These are phyloP conservation scores for Luffia ferchaultella DNA, from an alignment of 2,888 invertebrate genomes.

Conservation along the genomic window DNA sequence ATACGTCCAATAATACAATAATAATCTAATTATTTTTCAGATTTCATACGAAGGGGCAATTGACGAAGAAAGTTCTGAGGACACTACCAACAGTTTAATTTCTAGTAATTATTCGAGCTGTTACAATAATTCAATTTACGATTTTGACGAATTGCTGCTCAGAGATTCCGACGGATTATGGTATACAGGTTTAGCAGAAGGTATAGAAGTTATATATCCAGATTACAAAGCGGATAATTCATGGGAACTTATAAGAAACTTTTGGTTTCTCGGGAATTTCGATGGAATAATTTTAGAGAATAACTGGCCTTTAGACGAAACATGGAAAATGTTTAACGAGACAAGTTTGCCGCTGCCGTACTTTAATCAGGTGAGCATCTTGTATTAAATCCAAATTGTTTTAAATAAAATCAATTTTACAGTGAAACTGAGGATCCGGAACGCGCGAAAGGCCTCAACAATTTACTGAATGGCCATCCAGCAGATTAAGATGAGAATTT, in stretches of 20 bases:
- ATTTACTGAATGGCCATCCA: no score
- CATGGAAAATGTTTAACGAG: constrained; percentile 33
- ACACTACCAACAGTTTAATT: neutral
- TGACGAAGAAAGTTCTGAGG: neutral
- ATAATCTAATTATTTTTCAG: constrained; percentile 24
- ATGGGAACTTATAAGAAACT: constrained; percentile 24
- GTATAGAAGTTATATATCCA: constrained; percentile 33
- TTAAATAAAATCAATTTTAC: no score
- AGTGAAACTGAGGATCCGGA: no score
- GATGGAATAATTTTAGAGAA: constrained; percentile 59
- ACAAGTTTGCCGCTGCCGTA: constrained; percentile 47
- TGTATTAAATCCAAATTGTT: no score
- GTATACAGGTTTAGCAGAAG: constrained; percentile 29
- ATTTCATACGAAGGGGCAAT: constrained; percentile 20
- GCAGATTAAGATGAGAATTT: no score
- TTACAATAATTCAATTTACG: neutral
- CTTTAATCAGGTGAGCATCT: constrained; percentile 51
- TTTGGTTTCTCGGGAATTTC: constrained; percentile 22
- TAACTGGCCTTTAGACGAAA: constrained; percentile 61
- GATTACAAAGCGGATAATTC: constrained; percentile 24
- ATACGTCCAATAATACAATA: no score
- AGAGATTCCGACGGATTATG: constrained; percentile 20
- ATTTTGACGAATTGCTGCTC: constrained; percentile 25
- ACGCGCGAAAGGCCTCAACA: no score
- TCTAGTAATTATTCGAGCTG: neutral